Conservation (phyloP, 53 echinoderm and acorn worm genomes). For the Echinometra lucunter region DNA sequence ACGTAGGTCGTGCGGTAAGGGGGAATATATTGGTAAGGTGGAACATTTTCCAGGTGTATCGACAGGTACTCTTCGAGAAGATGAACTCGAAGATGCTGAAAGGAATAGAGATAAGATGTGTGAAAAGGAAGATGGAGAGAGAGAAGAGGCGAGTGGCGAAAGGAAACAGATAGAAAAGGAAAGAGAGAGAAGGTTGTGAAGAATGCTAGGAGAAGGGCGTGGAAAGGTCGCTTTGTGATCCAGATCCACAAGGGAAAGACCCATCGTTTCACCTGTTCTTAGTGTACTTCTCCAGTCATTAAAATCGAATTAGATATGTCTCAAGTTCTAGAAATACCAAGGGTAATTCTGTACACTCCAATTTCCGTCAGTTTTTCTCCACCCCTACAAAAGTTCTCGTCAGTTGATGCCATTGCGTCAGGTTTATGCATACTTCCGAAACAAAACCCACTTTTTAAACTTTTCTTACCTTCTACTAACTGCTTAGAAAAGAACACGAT, state of each 20-base stretch:
- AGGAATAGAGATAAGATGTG: background rate
- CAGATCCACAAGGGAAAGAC: slow-evolving; percentile 5
- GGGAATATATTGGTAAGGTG: background rate
- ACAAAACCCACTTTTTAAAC: background rate
- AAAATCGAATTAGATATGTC: background rate
- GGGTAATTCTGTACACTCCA: background rate
- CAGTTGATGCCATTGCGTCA: background rate
- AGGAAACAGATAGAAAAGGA: background rate
- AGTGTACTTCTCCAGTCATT: background rate
- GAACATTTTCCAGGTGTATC: background rate
- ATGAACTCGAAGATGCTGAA: too few relatives aligned
- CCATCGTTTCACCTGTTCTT: background rate
- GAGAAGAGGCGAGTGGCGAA: background rate
- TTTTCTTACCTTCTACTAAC: background rate
- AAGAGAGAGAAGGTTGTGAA: background rate
- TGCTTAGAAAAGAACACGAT: background rate
- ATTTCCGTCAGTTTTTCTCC: slow-evolving; percentile 29
- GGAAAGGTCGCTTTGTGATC: background rate
- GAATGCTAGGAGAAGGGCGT: background rate
- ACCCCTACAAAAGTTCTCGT: background rate
- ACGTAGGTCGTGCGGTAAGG: background rate
- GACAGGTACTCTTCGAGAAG: too few relatives aligned
- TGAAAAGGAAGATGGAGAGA: background rate
- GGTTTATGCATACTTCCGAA: slow-evolving; percentile 1
- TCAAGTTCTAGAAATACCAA: background rate